These are phyloP conservation scores for Anagyrus pseudococci DNA, from an alignment of 2,888 invertebrate species.

Conservation along the genomic window DNA sequence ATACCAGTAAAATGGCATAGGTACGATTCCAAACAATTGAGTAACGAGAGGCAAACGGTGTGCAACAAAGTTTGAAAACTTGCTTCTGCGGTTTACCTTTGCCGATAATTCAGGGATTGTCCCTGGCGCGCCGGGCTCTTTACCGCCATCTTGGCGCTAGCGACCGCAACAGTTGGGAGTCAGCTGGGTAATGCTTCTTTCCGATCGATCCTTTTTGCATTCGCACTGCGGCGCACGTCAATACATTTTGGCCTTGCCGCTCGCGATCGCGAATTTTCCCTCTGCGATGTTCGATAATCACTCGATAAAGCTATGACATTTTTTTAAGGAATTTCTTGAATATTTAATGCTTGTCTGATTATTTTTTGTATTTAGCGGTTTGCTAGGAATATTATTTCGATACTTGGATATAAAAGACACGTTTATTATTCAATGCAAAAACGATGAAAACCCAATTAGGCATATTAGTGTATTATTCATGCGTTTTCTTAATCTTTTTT, in stretches of 20 bases:
- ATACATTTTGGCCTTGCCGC: neutral
- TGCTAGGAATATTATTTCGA: too few species aligned
- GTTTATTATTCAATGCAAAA: too few species aligned
- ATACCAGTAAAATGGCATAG: too few species aligned
- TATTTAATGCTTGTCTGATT: too few species aligned
- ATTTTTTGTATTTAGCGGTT: too few species aligned
- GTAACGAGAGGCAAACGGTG: neutral
- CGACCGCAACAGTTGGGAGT: conserved; percentile 30
- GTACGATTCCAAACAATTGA: neutral
- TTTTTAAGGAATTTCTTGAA: too few species aligned
- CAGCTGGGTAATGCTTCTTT: conserved; percentile 15
- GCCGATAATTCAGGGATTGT: conserved; percentile 29
- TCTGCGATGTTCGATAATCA: neutral
- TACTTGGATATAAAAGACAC: too few species aligned
- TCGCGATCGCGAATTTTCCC: neutral
- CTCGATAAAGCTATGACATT: too few species aligned
- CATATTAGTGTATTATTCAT: too few species aligned
- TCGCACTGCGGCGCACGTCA: conserved; percentile 2
- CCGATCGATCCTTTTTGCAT: conserved; percentile 7
- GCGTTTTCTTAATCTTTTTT: too few species aligned
- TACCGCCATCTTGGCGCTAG: conserved; percentile 31
- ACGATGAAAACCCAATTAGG: too few species aligned
- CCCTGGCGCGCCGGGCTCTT: neutral
- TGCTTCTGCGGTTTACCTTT: conserved; percentile 11
- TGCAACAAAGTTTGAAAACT: neutral